Conservation (phyloP, 2,888 invertebrate species). For the Theodoxus fluviatilis region DNA sequence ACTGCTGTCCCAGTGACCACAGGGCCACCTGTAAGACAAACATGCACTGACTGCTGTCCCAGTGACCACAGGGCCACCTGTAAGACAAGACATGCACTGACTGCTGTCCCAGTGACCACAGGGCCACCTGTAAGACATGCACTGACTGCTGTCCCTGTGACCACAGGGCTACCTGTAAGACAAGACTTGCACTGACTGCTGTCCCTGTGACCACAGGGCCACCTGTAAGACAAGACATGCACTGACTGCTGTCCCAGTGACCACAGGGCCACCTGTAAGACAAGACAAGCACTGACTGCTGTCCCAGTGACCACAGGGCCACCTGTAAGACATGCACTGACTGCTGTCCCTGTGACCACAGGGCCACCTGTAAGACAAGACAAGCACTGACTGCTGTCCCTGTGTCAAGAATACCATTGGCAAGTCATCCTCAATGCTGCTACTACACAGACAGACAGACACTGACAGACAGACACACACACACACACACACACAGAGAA, state of each 20-base stretch:
- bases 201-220: constrained; percentile 93
- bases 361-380: constrained; percentile 74
- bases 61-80: constrained; percentile 88
- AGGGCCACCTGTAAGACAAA: constrained; percentile 77
- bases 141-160: constrained; percentile 92
- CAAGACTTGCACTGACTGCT: no score
- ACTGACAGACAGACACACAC: neutral
- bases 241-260: constrained; percentile 92
- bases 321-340: no score
- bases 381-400: no score
- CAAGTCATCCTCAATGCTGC: neutral
- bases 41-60: constrained; percentile 90
- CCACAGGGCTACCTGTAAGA: constrained; percentile 80
- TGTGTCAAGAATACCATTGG: neutral
- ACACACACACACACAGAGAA: neutral
- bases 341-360: constrained; percentile 94
- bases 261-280: constrained; percentile 80
- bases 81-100: no score
- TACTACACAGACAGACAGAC: neutral
- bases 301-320: constrained; percentile 93
- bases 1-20: constrained; percentile 93
- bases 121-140: constrained; percentile 74
- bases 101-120: constrained; percentile 94
- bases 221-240: no score
- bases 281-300: no score